phyloP scores from a whole-genome alignment of 2,113 vertebrate species.

The Amblyornis subalaris region DNA sequence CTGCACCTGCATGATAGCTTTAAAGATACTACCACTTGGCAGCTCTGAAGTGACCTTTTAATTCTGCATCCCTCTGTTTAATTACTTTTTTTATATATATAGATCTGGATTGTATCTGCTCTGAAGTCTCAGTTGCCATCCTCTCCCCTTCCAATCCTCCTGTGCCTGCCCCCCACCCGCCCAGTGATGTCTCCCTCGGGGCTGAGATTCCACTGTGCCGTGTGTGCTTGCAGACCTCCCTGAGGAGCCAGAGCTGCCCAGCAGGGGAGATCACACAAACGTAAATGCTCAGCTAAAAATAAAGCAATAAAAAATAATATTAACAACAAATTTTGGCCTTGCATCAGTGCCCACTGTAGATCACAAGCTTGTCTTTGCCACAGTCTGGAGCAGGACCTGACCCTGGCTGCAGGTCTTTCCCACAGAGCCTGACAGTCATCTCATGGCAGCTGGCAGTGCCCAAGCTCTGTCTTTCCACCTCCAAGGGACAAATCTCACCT shows the following conservation, averaged over 20 bases:
- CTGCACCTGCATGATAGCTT: neutral
- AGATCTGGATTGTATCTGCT: neutral
- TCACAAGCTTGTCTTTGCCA: neutral
- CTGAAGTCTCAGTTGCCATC: neutral
- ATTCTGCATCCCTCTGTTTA: slow-evolving; percentile 35
- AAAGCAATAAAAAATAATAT: neutral
- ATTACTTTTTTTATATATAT: neutral
- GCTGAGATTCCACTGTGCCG: neutral
- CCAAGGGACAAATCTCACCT: neutral
- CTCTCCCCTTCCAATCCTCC: neutral
- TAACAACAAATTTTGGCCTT: neutral
- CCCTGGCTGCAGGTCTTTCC: neutral
- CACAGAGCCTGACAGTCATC: neutral
- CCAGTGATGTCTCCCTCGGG: accelerated
- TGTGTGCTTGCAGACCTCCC: neutral
- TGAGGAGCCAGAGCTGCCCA: neutral
- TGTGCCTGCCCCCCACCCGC: neutral
- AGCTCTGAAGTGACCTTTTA: slow-evolving; percentile 40
- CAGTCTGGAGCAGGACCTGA: neutral
- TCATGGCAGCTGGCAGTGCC: accelerated
- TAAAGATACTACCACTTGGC: neutral
- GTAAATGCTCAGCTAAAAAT: neutral
- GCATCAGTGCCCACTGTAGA: accelerated
- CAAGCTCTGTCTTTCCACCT: neutral
- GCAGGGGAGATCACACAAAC: neutral